phyloP scores from a whole-genome alignment of 1,140 invertebrate genomes.

The Helicoverpa zea region DNA sequence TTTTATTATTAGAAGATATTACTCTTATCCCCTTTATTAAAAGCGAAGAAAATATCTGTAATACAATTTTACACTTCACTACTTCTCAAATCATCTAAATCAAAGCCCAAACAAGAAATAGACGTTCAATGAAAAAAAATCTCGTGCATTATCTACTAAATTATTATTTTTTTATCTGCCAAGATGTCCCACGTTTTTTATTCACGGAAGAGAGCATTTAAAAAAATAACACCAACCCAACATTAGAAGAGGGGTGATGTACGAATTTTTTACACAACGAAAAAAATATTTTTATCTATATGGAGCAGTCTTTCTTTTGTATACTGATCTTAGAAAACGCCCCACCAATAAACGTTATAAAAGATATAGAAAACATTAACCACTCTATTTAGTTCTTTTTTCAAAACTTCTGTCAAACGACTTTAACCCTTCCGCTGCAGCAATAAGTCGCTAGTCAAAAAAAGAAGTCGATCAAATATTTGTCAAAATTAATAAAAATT shows the following conservation, averaged over 20 bases:
- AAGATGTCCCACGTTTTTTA: conserved; percentile 74
- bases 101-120: conserved; percentile 28
- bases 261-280: conserved; percentile 6
- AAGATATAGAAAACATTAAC: conserved; percentile 40
- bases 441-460: neutral
- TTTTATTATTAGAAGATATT: too few species aligned
- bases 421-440: conserved; percentile 32
- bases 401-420: conserved; percentile 24
- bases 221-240: conserved; percentile 42
- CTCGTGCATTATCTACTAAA: neutral
- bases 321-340: conserved; percentile 71
- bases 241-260: conserved; percentile 67
- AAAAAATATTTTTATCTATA: conserved; percentile 61
- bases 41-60: neutral
- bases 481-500: conserved; percentile 38
- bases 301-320: conserved; percentile 62
- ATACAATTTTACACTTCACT: conserved; percentile 40
- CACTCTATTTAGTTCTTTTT: conserved; percentile 32
- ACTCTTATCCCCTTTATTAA: neutral
- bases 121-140: conserved; percentile 27
- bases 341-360: conserved; percentile 68
- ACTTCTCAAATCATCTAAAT: conserved; percentile 29
- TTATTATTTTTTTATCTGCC: conserved; percentile 14
- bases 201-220: conserved; percentile 57
- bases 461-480: conserved; percentile 3